Conservation (phyloP, 2,888 invertebrate genomes). For the Creontiades dilutus region DNA sequence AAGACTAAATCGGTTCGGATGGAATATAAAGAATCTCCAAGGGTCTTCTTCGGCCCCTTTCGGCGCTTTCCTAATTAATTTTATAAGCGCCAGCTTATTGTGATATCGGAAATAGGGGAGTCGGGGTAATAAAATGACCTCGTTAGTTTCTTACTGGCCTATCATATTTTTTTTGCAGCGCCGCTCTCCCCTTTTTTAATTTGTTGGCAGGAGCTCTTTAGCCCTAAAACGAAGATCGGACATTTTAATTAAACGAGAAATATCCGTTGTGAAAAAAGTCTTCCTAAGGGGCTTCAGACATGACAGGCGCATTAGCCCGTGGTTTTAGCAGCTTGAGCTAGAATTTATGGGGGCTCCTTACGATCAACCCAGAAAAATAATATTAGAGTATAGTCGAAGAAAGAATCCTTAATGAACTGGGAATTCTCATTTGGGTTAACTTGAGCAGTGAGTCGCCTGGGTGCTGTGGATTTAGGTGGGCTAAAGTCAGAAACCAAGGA, state of each 20-base stretch:
- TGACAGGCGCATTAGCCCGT: neutral
- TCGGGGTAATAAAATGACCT: neutral
- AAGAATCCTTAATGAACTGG: no score
- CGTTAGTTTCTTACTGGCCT: neutral
- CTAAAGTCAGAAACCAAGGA: no score
- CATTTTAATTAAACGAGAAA: neutral
- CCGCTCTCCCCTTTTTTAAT: neutral
- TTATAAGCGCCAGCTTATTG: neutral
- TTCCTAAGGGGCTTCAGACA: neutral
- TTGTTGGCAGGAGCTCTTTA: neutral
- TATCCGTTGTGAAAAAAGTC: neutral
- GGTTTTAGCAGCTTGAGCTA: neutral
- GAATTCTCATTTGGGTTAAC: no score
- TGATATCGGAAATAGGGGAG: neutral
- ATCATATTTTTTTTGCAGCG: neutral
- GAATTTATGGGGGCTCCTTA: neutral
- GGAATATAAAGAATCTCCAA: neutral
- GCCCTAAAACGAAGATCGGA: neutral
- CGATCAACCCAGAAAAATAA: neutral
- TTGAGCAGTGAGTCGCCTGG: no score
- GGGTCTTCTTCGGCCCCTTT: neutral
- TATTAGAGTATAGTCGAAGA: neutral
- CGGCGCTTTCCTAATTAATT: neutral
- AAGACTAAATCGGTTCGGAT: neutral
- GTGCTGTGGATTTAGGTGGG: no score